phyloP scores from a whole-genome alignment of 2,113 vertebrate species.

The Nettapus auritus region DNA sequence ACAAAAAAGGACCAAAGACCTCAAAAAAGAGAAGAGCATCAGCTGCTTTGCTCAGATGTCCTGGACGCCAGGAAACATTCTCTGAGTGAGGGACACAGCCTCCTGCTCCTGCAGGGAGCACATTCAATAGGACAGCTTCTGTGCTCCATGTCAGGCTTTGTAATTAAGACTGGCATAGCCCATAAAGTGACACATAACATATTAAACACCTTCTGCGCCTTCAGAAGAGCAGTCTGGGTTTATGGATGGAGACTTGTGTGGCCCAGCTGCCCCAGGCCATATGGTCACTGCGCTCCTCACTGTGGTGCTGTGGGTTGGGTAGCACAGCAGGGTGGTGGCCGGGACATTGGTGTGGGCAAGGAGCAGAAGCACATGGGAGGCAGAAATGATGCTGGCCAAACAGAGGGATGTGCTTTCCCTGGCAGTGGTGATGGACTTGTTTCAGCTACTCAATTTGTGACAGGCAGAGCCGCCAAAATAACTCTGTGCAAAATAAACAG shows the following conservation, averaged over 20 bases:
- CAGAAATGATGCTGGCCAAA: neutral
- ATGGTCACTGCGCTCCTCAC: neutral
- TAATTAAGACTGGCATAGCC: conserved; percentile 40
- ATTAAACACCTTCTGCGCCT: conserved; percentile 46
- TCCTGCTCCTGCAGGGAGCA: neutral
- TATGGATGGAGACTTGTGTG: conserved; percentile 18
- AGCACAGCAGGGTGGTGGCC: neutral
- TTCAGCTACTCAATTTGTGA: conserved; percentile 41
- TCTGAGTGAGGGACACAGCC: neutral
- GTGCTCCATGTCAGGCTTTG: neutral
- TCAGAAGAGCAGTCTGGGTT: neutral
- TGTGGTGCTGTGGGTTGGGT: neutral
- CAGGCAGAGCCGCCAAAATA: conserved; percentile 52
- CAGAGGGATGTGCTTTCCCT: neutral
- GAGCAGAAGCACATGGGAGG: neutral
- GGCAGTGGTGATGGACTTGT: neutral
- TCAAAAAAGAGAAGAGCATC: neutral
- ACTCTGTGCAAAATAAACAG: conserved; percentile 47
- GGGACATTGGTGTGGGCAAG: neutral
- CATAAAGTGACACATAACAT: conserved; percentile 36
- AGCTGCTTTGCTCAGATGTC: neutral
- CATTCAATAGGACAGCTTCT: neutral
- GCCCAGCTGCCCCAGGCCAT: conserved; percentile 48
- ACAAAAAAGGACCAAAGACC: neutral
- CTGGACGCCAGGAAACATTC: neutral